Base-by-base conservation (phyloP, 2,113 vertebrate species). In the Smithornis capensis region DNA sequence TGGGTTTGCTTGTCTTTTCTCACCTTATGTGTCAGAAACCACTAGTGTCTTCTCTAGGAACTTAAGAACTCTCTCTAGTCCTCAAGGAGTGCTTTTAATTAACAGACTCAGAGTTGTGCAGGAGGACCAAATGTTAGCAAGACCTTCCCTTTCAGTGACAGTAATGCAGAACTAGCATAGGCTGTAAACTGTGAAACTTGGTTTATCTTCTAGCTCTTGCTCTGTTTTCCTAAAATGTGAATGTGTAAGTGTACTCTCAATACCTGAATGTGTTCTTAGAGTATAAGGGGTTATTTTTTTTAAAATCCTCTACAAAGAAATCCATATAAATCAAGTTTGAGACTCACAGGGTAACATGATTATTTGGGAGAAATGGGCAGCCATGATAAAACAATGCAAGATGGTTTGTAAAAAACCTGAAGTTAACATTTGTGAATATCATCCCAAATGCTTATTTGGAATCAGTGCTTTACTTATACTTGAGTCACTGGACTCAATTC, bases 111-210 rank as follows among this genome's bases (percentile, higher is more conserved):
- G 57, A 68, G 38, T 9, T 69, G 24, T 19, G 52, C 1, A 2
- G 49, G 13, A 68, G 42, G 60, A 80, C 25, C 29, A 63, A 55
- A 76, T 0, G 0, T n/a, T 31, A 21, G 14, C 11, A 55, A 87
- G 73, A 69, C 6, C 28, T 80, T 86, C 28, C 42, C 2, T 9
- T 90, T 65, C 38, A 8, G 4, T 81, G 49, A 45, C 2, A 33
- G 10, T 15, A 38, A 28, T 59, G n/a, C 38, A 90, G 60, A 74
- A 77, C 14, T 53, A 28, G 14, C 40, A 52, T 15, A 55, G 50
- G 11, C 27, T 83, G 27, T 19, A 4, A 33, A 19, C 31, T 62
- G 19, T 76, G 35, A 79, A 82, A 60, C 17, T 10, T 76, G 6
- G 24, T 35, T 85, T 78, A 25, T 68, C 16, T 76, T 69, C 28